Base-by-base conservation (phyloP, 1,140 invertebrate species). In the Leucophenga varia region DNA sequence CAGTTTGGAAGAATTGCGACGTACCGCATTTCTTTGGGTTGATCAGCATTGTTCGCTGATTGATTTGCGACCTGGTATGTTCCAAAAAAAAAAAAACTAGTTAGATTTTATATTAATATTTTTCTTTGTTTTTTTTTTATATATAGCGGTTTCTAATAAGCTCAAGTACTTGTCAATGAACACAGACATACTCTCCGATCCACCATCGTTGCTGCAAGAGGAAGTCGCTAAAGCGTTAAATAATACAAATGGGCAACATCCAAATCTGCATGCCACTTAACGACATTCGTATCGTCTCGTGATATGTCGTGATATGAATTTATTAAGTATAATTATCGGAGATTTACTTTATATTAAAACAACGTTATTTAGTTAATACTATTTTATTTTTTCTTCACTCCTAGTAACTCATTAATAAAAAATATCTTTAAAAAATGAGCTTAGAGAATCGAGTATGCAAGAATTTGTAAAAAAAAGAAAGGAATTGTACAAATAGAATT, bases 31-130 rank as follows among this genome's bases (percentile, higher is more conserved):
- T 56, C 80, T 89, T 21, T 98, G 95, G 95, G 85, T 95, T 22
- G 94, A 97, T 72, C 93, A 97, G 71, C 91, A 95, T 77, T 97
- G 95, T 78, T 94, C 93, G 9, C 82, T 98, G 47, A 86, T 91
- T 52, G 86, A 93, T 79, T 86, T 98, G 71, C 84, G 95, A 71
- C 92, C 92, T 76, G 89, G 93, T 95, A 82, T 76, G 58, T 21
- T 7, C 8, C 16, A n/a, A 36, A 36, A 36, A 10, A 16, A 36
- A 36, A 8, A 10, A 16, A n/a, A n/a, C n/a, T n/a, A n/a, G n/a
- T n/a, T n/a, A n/a, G n/a, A n/a, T n/a, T 34, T 17, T 20, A 17
- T 6, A 19, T 32, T 31, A n/a, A 13, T 28, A 3, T 13, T 1
- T 43, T 31, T 8, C 14, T 45, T 18, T 12, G 31, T 39, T 46